A percentile compares a stretch with the other conserved stretches of the same genome.
Evolutionary conservation across 53 echinoderm and acorn worm genomes (phyloP).

Genomic region (Crossaster papposus): DNA sequence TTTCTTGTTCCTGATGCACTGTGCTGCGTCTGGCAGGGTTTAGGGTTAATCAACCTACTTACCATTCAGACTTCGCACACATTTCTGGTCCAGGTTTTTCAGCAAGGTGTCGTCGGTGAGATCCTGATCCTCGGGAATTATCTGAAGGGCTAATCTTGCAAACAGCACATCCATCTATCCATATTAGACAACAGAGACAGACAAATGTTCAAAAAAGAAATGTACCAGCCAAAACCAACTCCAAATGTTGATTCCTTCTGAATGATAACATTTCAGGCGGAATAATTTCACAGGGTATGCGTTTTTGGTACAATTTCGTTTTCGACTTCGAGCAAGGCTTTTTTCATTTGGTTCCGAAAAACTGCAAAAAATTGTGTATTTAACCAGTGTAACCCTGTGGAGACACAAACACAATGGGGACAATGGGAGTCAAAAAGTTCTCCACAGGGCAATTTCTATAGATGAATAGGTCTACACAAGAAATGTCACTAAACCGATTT

Average conservation of each 20-base stretch:
- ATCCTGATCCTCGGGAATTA: conserved; percentile 89
- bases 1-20: too few relatives aligned
- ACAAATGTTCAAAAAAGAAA: background rate
- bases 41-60: conserved; percentile 13
- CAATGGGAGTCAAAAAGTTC: too few relatives aligned
- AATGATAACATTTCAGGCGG: background rate
- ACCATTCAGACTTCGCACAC: conserved; percentile 99
- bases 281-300: background rate
- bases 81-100: conserved; percentile 95
- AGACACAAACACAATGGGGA: too few relatives aligned
- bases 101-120: conserved; percentile 89
- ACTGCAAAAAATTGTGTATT: too few relatives aligned
- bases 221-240: background rate
- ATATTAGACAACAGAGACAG: background rate
- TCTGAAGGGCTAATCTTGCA: conserved; percentile 93
- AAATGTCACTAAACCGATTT: too few relatives aligned
- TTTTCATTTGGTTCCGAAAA: too few relatives aligned
- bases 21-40: too few relatives aligned
- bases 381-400: too few relatives aligned
- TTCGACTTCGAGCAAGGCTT: too few relatives aligned
- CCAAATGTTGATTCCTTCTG: background rate
- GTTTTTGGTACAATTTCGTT: background rate
- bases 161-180: conserved; percentile 95
- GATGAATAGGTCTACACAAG: too few relatives aligned
- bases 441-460: too few relatives aligned